Evolutionary conservation across 2,888 invertebrate genomes (phyloP).

Genomic region (Brachylomia viminalis): DNA sequence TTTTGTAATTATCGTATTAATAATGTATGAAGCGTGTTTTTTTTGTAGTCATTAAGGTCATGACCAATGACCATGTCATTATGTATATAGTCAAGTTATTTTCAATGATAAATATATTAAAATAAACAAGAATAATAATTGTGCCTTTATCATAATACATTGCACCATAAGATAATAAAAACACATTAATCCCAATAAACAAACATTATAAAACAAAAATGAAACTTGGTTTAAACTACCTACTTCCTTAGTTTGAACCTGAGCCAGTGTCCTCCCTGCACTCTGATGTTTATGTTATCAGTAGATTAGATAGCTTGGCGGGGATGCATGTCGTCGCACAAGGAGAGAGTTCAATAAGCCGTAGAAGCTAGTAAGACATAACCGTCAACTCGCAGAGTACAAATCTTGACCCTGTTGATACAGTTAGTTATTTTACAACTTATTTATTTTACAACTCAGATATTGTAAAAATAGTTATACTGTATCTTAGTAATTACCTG

Average conservation of each 20-base stretch:
- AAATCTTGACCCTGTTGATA: constrained; percentile 79
- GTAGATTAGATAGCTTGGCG: constrained; percentile 62
- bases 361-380: constrained; percentile 79
- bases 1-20: too few species aligned
- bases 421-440: not conserved
- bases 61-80: not conserved
- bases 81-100: too few species aligned
- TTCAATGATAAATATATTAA: not conserved
- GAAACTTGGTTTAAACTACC: constrained; percentile 5
- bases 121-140: not conserved
- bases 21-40: not conserved
- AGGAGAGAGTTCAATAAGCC: constrained; percentile 77
- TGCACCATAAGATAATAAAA: too few species aligned
- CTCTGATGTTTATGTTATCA: constrained; percentile 70
- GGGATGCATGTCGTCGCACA: constrained; percentile 77
- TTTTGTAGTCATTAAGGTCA: not conserved
- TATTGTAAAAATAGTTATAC: too few species aligned
- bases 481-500: too few species aligned
- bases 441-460: too few species aligned
- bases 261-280: constrained; percentile 80
- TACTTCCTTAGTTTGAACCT: constrained; percentile 67
- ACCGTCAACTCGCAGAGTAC: constrained; percentile 84
- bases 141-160: not conserved
- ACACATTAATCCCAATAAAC: not conserved
- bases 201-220: not conserved